Evolutionary conservation across 2,888 invertebrate genomes (phyloP), one percentile per base, ranked within the genome.

Genomic region (Chrysolina oricalcia): DNA sequence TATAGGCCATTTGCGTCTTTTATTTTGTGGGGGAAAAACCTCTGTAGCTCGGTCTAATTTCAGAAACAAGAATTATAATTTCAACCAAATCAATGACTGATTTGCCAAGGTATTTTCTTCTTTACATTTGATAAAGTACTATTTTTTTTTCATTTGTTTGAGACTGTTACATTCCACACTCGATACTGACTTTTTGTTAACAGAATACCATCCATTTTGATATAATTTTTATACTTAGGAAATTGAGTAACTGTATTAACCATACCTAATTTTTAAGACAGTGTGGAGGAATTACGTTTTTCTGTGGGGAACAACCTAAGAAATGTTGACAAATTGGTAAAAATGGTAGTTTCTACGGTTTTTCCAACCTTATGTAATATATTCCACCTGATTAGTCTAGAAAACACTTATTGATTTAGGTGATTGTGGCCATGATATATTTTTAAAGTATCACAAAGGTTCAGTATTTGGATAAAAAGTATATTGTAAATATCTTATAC

Each of bases 351-450:
- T 69, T 56, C 53, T 41, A 23, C 23, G 77, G 76, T 65, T 75
- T 72, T 70, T 70, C 76, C 72, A 66, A 62, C 67, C 73, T 74
- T 72, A 66, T 73, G 74, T 72, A 78, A 78, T 72, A 59, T 76
- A 78, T 72, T 77, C 74, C 70, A 78, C 64, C 71, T 63, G 40
- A 69, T 66, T 46, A 72, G 64, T 59, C n/a, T 71, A 63, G 43
- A 21, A 67, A 40, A 50, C 71, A 78, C 67, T 78, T 78, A 73
- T 72, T 72, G 74, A 70, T 74, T 23, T 66, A 46, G 66, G 50
- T 72, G 64, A 75, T 74, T 81, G 86, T 85, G 85, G 86, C 86
- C 86, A 86, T 86, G 74, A 76, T 83, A 82, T 83, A 83, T 82
- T 83, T 81, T 73, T 79, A 81, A 80, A 83, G 80, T 81, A 83